Percentiles rank a stretch among this genome's conserved stretches.
These are phyloP conservation scores for Drosophila atripex DNA, from an alignment of 2,888 invertebrate genomes.

Conservation along the genomic window DNA sequence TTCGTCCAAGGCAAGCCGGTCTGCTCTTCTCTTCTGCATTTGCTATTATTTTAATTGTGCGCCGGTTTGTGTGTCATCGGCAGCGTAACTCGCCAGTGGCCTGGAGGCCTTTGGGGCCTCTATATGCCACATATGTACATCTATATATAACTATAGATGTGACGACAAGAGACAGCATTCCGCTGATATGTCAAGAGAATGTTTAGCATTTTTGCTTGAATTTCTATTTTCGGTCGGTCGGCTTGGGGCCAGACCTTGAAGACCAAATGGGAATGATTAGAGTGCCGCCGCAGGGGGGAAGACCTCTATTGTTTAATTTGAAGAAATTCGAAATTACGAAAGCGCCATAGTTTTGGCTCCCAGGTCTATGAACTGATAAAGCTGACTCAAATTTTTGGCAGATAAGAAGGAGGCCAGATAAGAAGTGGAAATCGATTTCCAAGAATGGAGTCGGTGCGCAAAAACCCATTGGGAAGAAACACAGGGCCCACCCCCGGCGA, in stretches of 20 bases:
- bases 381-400: conserved; percentile 1
- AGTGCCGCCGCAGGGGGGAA: not conserved
- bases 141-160: conserved; percentile 8
- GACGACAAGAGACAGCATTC: conserved; percentile 58
- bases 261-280: conserved; percentile 1
- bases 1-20: conserved; percentile 77
- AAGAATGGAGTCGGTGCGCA: not conserved
- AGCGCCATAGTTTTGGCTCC: not conserved
- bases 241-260: conserved; percentile 37
- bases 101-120: conserved; percentile 53
- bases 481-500: no score
- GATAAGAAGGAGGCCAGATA: conserved; percentile 13
- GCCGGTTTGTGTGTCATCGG: conserved; percentile 53
- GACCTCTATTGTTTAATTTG: conserved; percentile 21
- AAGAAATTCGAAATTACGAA: not conserved
- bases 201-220: conserved; percentile 68
- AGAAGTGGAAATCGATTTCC: conserved; percentile 24
- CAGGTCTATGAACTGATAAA: conserved; percentile 37
- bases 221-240: conserved; percentile 60
- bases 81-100: conserved; percentile 18
- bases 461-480: conserved; percentile 2
- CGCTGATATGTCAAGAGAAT: conserved; percentile 67
- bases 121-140: not conserved
- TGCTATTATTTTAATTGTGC: conserved; percentile 29
- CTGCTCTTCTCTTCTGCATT: conserved; percentile 34